Evolutionary conservation across 2,797 vertebrate genomes (phyloP), one percentile per base, ranked within the genome.

Genomic region (Margarornis squamiger): DNA sequence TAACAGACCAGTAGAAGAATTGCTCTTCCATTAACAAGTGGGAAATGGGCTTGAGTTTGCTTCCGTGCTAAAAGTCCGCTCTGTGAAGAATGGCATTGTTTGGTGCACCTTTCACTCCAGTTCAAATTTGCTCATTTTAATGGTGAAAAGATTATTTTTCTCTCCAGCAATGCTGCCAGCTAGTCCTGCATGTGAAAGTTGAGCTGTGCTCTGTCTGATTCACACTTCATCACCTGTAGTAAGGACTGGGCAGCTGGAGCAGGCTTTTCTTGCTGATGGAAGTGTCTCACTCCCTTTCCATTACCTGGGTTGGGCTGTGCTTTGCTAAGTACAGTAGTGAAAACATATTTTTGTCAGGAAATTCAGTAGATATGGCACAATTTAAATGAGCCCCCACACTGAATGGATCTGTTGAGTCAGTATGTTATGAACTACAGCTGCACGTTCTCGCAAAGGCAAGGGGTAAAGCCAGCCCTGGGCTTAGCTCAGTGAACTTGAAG

Each of bases 211-310:
- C 78, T 80, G 58, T 66, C 82, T 92, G 93, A 85, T 92, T 96
- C 91, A 93, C 91, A 91, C 95, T 91, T 96, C 93, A 92, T 92
- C 96, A 92, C 92, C 93, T 93, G 89, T 11, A 86, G 76, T 29
- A 88, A 82, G 76, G 39, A 61, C 4, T 65, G 91, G 66, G 86
- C 73, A 86, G 82, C 76, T 92, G 70, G 45, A 92, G 20, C 87
- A 88, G 82, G 8, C 14, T 29, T 88, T 68, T 82, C 24, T 32
- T 88, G 88, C 24, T 86, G 85, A 79, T 78, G 68, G 89, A 93
- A 90, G 54, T 71, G 24, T 74, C 62, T 72, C 2, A 0, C 43
- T 92, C 55, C 45, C 20, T 86, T 92, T 84, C 77, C 58, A 26
- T 90, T 85, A 91, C 36, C 72, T 94, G 66, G 16, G 12, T 52